Evolutionary conservation across 2,113 vertebrate species (phyloP), one percentile per base, ranked within the genome.

Genomic region (Spea multiplicata): DNA sequence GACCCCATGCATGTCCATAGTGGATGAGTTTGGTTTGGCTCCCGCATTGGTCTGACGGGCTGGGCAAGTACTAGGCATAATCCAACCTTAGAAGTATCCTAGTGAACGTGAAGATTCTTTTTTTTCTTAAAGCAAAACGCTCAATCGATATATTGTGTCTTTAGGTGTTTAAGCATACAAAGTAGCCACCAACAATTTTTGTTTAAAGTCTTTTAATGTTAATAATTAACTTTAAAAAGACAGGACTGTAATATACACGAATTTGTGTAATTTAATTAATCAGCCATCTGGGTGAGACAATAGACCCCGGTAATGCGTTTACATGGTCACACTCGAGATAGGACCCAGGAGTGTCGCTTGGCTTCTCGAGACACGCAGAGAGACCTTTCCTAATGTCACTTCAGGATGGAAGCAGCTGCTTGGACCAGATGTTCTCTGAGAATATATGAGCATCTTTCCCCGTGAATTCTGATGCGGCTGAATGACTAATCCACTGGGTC

Each of bases 231-330:
- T 83, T 82, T 85, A 57, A 13, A 81, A 82, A 81, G 14, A 44
- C 82, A 71, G 3, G 30, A 80, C 30, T 52, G 55, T 6, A 67
- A 67, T 13, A 52, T 47, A 84, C 76, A 62, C 78, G 83, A 85
- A 85, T 81, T 81, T 85, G 77, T 61, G 10, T 7, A 44, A 81
- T 85, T 88, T 77, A 73, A 85, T 85, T 82, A 87, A 74, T 74
- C 62, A 48, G 67, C 55, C 74, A 84, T 83, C 78, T 87, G 78
- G 78, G 80, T 53, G 14, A 83, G 78, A 76, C 64, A 83, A 81
- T 71, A 30, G 66, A 81, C 78, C n/a, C 62, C 14, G 53, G 76
- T 44, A 83, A 81, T 45, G 61, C 2, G 73, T 50, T 69, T 90
- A 71, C 49, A 80, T 73, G 55, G 73, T 64, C 57, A 71, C 10